These are phyloP conservation scores for Crenuchus spilurus DNA, from an alignment of 2,797 vertebrate genomes.

Conservation along the genomic window DNA sequence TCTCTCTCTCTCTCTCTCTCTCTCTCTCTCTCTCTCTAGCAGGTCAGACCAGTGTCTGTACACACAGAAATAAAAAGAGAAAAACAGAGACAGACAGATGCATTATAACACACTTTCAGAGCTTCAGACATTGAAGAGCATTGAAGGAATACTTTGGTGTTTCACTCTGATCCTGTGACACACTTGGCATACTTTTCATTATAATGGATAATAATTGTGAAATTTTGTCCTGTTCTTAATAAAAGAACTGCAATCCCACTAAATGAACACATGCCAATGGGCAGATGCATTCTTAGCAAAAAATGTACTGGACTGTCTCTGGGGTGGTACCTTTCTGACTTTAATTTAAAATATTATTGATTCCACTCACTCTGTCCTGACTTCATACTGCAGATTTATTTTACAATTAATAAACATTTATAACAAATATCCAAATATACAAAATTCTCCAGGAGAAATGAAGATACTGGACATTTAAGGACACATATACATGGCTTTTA, in stretches of 20 bases:
- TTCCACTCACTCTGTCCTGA: too few relatives aligned
- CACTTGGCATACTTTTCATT: neutral
- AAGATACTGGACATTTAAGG: too few relatives aligned
- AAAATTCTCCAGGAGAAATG: too few relatives aligned
- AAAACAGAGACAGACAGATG: neutral
- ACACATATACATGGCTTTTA: too few relatives aligned
- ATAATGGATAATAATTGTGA: neutral
- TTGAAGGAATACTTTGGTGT: neutral
- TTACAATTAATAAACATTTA: too few relatives aligned
- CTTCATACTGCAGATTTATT: too few relatives aligned
- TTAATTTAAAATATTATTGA: too few relatives aligned
- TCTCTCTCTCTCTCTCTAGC: slow-evolving; percentile 29
- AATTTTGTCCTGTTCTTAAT: neutral
- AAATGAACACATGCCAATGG: neutral
- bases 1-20: slow-evolving; percentile 26
- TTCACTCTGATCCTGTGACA: neutral
- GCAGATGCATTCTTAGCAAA: too few relatives aligned
- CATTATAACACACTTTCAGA: slow-evolving; percentile 27
- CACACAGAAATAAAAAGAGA: slow-evolving; percentile 23
- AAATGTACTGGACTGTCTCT: too few relatives aligned
- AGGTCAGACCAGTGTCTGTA: slow-evolving; percentile 23
- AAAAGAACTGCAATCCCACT: neutral
- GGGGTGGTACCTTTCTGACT: too few relatives aligned
- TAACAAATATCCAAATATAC: too few relatives aligned
- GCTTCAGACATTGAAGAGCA: neutral